Base-by-base conservation (phyloP, 2,113 vertebrate genomes). In the Lophochroa leadbeateri region DNA sequence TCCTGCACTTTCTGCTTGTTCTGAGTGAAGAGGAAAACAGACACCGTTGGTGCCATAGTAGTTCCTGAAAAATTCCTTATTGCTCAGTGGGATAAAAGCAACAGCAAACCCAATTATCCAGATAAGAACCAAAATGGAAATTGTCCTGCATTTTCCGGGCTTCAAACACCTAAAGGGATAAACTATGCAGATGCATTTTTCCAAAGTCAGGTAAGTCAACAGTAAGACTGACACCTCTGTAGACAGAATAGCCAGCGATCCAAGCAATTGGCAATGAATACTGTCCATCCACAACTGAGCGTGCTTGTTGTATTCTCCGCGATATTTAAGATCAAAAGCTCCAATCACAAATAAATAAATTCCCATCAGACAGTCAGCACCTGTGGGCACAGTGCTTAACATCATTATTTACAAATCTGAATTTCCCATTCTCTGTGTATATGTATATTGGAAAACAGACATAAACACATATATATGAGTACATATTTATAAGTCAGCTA, bases 201-300 rank as follows among this genome's bases (percentile, higher is more conserved):
- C 99, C 98, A 99, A 82, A 58, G 99, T 99, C 94, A 99, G 98
- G 88, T 99, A 99, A 29, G 99, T 99, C 95, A 99, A 98, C 67
- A 99, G 98, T 83, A 99, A 98, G 76, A 99, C 99, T 2, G 99
- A 99, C 20, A 99, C 99, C 97, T 99, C 99, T 10, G 99, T 99
- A 96, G 99, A 99, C 60, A 99, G 97, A 98, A 99, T 99, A 96
- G 99, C 99, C 97, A 99, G 92, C 19, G 99, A 99, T 65, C 99
- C 99, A 82, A 99, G 98, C 92, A 99, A 97, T 41, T 99, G 99
- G 93, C 99, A 99, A 35, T 99, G 98, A 50, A 94, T 94, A 90
- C 99, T 99, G 97, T 99, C 99, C 98, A 98, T 99, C 99, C 99
- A 99, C 79, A 99, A 98, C 97, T 99, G 99, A 31, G 99, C 99